Evolutionary conservation across 2,113 vertebrate genomes (phyloP), one percentile per base, ranked within the genome.

Genomic region (Propithecus coquereli): DNA sequence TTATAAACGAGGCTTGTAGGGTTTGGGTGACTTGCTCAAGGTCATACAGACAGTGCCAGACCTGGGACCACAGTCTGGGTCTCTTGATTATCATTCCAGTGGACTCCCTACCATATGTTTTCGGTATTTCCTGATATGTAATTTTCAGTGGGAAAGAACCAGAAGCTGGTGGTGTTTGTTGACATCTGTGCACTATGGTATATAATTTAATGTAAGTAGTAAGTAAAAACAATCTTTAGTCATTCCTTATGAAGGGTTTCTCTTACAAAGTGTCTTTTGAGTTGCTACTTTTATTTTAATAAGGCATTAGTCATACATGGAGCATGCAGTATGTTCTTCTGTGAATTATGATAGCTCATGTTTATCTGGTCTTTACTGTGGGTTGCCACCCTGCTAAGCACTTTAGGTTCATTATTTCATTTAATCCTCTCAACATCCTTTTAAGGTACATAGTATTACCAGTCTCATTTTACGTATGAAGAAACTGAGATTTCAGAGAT

Each of bases 191-290:
- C 18, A 7, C 71, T 27, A 1, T 68, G 85, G 59, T 92, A 43
- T 97, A 5, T 97, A 94, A 97, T 97, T 92, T 94, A 91, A 63
- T 73, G 30, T 84, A 70, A 94, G 59, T 85, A 63, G 59, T 87
- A 93, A 95, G 90, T 90, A 43, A 87, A 93, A 87, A 61, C 63
- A 86, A 2, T 57, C 84, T 77, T 91, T 79, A 94, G 90, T 90
- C 90, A 32, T 88, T 92, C 43, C 40, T 95, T 92, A 68, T 90
- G 88, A 80, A 91, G 74, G 27, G 89, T 50, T 96, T 89, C 70
- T 96, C 37, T 92, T 86, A 87, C 92, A 90, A 68, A 95, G 71
- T 83, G 34, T 57, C 84, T 82, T 93, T 87, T 85, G 80, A 92
- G 40, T 57, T 32, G 66, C 70, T 79, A 86, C 43, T 59, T 82